Base-by-base conservation (phyloP, 2,888 invertebrate species). In the Drosophila antonietae region DNA sequence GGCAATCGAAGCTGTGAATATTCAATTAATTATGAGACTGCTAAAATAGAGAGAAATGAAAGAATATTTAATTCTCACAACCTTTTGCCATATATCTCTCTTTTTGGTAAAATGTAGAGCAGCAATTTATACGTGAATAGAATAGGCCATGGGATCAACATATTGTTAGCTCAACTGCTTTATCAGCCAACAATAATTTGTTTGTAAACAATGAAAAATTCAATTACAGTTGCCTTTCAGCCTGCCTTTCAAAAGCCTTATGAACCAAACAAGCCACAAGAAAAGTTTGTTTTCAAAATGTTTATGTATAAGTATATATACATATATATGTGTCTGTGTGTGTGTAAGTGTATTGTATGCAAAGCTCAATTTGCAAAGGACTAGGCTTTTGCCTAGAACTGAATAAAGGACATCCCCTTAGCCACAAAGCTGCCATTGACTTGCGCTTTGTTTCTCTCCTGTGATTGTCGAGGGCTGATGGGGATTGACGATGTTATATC, bases 201-300 rank as follows among this genome's bases (percentile, higher is more conserved):
- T 83, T 81, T 76, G 73, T 78, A 78, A 86, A 88, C 83, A 88
- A 83, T 73, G 78, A 66, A 63, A 82, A 86, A 84, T 88, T 84
- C 82, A 84, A 88, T 84, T 84, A 84, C 78, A 71, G 75, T 76
- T 76, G 62, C 77, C 59, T 65, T 64, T 70, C 63, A 67, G 65
- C 52, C 56, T 51, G 67, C 46, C 66, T 58, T 57, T 75, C 59
- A 60, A 70, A 79, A 75, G 64, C 75, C 75, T 61, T 33, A 20
- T 61, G 57, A 62, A 68, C 83, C 75, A 85, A 88, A 80, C 83
- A 82, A 74, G 75, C 80, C 72, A 64, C 65, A 49, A 68, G 68
- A 68, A 72, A 77, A 78, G 68, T 80, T 66, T 47, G 70, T 77
- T 81, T 69, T 57, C 68, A 76, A 69, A 65, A 68, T 65, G 53